Evolutionary conservation across 1,140 invertebrate genomes (phyloP).

Genomic region (Drosophila nannoptera): DNA sequence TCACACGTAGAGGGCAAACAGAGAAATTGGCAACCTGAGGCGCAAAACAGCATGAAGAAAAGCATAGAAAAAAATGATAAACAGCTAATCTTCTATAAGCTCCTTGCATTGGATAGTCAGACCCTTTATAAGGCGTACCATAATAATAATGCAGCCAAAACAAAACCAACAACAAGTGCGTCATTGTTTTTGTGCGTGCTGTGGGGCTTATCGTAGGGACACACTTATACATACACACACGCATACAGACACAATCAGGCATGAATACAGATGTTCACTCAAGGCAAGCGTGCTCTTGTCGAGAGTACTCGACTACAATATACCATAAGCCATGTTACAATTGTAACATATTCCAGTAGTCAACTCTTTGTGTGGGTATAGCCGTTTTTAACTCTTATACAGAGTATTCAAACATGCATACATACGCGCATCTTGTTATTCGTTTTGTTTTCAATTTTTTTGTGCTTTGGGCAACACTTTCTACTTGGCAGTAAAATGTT

Average conservation of each 20-base stretch:
- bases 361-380: not conserved
- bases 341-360: not conserved
- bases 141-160: constrained; percentile 21
- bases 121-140: constrained; percentile 34
- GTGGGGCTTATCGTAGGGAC: constrained; percentile 41
- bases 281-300: not conserved
- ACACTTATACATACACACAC: constrained; percentile 20
- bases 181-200: constrained; percentile 60
- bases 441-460: constrained; percentile 14
- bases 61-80: constrained; percentile 10
- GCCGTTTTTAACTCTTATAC: too few species aligned
- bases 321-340: not conserved
- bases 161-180: constrained; percentile 55
- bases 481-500: constrained; percentile 54
- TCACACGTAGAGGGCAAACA: constrained; percentile 7
- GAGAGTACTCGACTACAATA: not conserved
- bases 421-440: constrained; percentile 25
- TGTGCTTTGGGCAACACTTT: constrained; percentile 27
- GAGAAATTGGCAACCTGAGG: constrained; percentile 63
- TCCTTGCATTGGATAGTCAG: not conserved
- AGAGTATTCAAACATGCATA: constrained; percentile 5
- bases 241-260: not conserved
- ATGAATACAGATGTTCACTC: constrained; percentile 9
- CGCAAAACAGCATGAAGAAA: constrained; percentile 10
- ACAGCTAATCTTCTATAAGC: constrained; percentile 56